Base-by-base conservation (phyloP, 2,888 invertebrate species). In the Oscheius sp. region DNA sequence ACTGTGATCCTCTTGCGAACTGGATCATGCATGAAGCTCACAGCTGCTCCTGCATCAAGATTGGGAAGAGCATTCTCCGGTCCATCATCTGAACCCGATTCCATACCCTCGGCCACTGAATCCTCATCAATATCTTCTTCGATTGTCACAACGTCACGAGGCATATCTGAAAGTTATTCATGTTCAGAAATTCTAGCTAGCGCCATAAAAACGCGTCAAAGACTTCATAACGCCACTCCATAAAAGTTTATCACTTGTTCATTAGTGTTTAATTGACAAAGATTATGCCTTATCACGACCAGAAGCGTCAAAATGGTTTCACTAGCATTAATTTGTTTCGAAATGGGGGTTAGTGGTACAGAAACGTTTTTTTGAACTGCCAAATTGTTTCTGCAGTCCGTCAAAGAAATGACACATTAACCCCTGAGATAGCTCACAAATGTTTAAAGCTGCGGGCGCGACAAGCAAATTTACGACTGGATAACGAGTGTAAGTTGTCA, bases 211-310 rank as follows among this genome's bases (percentile, higher is more conserved):
- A 42, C 37, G 62, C 62, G 62, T 62, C 62, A 63, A 63, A 63
- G 47, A 11, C 13, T 42, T 63, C 42, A 60, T 37, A 33, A 13
- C 59, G 58, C 35, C 59, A 60, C 59, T n/a, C 63, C 48, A 63
- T 63, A 63, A 63, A 63, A 48, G 13, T 66, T 66, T 66, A 66
- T 66, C 53, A 51, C 53, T 48, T 48, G 48, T 66, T 66, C 66
- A 66, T 66, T 66, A 66, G 66, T 51, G 66, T 66, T 66, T 66
- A 66, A 66, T 66, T 66, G 66, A 33, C 21, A 5, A 35, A 50
- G 66, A 66, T 66, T 66, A 37, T 29, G 53, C 13, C 51, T 66
- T 66, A 66, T 66, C 66, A 51, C 51, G 11, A n/a, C 53, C 66
- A 66, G 66, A 66, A 66, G 66, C 66, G 66, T 35, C 66, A 66